Evolutionary conservation across 2,113 vertebrate genomes (phyloP).

Genomic region (Meriones unguiculatus): DNA sequence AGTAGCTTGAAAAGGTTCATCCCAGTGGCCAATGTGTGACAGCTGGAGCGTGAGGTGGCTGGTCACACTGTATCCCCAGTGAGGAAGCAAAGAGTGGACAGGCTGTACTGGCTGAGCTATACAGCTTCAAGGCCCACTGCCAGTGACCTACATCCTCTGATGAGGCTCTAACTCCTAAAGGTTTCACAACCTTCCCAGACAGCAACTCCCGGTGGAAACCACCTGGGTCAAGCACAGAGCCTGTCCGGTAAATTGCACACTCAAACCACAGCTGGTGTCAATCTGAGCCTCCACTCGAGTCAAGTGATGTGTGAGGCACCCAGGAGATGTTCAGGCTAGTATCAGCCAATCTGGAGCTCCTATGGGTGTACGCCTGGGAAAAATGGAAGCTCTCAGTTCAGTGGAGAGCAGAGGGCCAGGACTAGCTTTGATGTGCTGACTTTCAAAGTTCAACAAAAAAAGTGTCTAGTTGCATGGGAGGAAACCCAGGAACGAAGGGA

Average conservation of each 20-base stretch:
- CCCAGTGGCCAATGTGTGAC: neutral
- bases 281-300: neutral
- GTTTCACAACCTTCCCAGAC: neutral
- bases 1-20: neutral
- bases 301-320: neutral
- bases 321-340: neutral
- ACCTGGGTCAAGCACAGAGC: too few relatives aligned
- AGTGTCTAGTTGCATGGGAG: neutral
- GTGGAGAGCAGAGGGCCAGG: neutral
- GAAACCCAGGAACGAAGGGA: neutral
- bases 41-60: neutral
- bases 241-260: neutral
- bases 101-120: neutral
- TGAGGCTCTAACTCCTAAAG: neutral
- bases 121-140: neutral
- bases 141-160: too few relatives aligned
- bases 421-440: neutral
- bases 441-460: neutral
- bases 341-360: neutral
- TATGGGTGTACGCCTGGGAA: neutral
- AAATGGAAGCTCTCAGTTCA: neutral
- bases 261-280: too few relatives aligned
- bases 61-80: too few relatives aligned
- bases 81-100: neutral
- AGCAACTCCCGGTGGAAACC: neutral